Percentiles rank a stretch among this genome's conserved stretches.
Evolutionary conservation across 2,888 invertebrate species (phyloP).

Genomic region (Drosophila planitibia): DNA sequence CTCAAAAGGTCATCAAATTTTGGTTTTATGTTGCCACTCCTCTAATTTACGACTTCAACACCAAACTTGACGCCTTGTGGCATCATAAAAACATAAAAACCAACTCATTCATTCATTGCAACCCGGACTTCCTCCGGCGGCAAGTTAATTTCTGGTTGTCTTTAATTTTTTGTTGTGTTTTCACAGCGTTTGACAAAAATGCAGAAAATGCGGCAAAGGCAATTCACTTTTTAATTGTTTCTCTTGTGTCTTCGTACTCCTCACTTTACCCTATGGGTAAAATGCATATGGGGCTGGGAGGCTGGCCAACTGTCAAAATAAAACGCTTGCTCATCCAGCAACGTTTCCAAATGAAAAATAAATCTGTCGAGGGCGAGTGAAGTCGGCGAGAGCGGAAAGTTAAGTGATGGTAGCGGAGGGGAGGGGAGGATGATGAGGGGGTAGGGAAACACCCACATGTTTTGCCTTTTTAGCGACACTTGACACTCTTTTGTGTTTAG

Average conservation of each 20-base stretch:
- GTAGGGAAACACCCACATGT: constrained; percentile 41
- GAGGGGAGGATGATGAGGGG: neutral
- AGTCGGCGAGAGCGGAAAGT: neutral
- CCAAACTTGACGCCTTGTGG: constrained; percentile 1
- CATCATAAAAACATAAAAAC: constrained; percentile 24
- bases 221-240: constrained; percentile 79
- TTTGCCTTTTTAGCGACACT: constrained; percentile 79
- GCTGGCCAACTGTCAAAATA: constrained; percentile 76
- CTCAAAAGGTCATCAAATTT: constrained; percentile 39
- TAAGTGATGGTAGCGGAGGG: neutral
- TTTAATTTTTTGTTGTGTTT: constrained; percentile 30
- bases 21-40: constrained; percentile 36
- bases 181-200: constrained; percentile 14
- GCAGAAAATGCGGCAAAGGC: constrained; percentile 44
- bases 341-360: constrained; percentile 60
- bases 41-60: constrained; percentile 41
- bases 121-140: constrained; percentile 7
- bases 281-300: constrained; percentile 13
- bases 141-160: constrained; percentile 25
- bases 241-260: constrained; percentile 34
- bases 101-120: constrained; percentile 5
- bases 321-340: constrained; percentile 69
- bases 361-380: constrained; percentile 37
- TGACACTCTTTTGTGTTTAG: constrained; percentile 81
- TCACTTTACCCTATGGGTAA: constrained; percentile 1